Conservation (phyloP, 1,140 invertebrate genomes). For the Trachelipus rathkii region DNA sequence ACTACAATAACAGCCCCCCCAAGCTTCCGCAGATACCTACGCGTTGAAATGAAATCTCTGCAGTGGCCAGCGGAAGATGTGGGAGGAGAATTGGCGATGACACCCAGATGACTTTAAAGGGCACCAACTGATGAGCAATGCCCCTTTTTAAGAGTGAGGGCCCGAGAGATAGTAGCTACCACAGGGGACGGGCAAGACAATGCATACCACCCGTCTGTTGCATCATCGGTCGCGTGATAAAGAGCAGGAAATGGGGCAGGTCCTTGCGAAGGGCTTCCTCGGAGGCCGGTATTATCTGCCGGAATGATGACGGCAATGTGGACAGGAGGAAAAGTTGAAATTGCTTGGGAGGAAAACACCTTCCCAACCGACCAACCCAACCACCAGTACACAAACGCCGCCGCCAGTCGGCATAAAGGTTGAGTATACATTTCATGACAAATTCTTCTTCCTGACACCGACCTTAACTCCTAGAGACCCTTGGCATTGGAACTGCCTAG, state of each 20-base stretch:
- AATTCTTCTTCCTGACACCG: conserved; percentile 30
- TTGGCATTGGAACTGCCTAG: conserved; percentile 16
- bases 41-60: not conserved
- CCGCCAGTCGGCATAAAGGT: not conserved
- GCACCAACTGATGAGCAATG: not conserved
- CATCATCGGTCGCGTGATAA: not conserved
- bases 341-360: not conserved
- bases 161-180: conserved; percentile 1
- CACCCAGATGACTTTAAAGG: not conserved
- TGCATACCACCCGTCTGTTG: not conserved
- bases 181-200: not conserved
- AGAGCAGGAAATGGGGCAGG: not conserved
- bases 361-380: too few relatives aligned
- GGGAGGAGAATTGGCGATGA: not conserved
- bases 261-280: not conserved
- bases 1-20: conserved; percentile 31
- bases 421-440: not conserved
- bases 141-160: not conserved
- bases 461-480: conserved; percentile 36
- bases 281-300: not conserved
- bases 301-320: not conserved
- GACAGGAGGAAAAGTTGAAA: not conserved
- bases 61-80: not conserved
- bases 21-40: conserved; percentile 39
- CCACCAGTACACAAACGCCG: too few relatives aligned